phyloP scores from a whole-genome alignment of 1,140 invertebrate genomes.

The Andrena cerasifolii region DNA sequence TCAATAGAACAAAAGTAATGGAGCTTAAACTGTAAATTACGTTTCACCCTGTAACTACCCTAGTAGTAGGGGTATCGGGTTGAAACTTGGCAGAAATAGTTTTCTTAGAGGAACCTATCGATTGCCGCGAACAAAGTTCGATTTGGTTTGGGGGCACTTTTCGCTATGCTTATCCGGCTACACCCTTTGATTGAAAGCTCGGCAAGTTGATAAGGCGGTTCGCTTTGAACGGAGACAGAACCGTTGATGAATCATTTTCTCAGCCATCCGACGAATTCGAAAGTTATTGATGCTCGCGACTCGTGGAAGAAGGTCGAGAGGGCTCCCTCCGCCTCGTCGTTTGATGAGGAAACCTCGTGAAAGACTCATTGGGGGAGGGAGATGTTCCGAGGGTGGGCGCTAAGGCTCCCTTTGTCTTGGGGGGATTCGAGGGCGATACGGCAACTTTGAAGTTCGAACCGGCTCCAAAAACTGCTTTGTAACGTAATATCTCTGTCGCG shows the following conservation, averaged over 20 bases:
- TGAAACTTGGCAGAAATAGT: too few relatives aligned
- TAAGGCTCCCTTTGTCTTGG: neutral
- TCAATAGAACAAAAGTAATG: too few relatives aligned
- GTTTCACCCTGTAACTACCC: too few relatives aligned
- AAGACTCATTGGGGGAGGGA: neutral
- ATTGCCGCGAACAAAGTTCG: too few relatives aligned
- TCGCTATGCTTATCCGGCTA: too few relatives aligned
- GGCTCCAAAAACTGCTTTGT: slow-evolving; percentile 44
- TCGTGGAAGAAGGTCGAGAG: neutral
- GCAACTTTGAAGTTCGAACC: neutral
- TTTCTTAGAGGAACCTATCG: too few relatives aligned
- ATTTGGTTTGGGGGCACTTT: too few relatives aligned
- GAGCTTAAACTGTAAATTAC: too few relatives aligned
- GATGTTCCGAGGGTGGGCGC: neutral
- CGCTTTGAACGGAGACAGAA: neutral
- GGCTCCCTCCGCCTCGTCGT: too few relatives aligned
- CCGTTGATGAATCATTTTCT: neutral
- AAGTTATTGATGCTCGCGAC: neutral
- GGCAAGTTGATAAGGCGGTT: too few relatives aligned
- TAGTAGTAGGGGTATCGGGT: too few relatives aligned
- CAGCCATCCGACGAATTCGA: neutral
- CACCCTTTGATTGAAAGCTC: too few relatives aligned
- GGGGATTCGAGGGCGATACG: neutral
- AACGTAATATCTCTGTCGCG: slow-evolving; percentile 42
- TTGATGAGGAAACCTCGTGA: neutral